Evolutionary conservation across 2,888 invertebrate genomes (phyloP), one percentile per base, ranked within the genome.

Genomic region (Homarus gammarus): DNA sequence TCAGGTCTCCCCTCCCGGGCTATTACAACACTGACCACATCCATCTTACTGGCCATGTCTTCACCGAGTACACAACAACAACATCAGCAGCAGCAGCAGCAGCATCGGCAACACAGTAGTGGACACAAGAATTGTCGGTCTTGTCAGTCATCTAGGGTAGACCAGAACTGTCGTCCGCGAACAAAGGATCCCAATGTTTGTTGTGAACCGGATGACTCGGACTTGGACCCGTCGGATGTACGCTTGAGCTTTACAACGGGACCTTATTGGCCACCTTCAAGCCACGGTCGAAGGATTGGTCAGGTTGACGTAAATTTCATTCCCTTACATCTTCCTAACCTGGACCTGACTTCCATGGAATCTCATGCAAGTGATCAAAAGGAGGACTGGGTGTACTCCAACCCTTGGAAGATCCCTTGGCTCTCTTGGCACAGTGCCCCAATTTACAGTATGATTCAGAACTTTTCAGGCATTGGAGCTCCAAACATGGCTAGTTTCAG

Each of bases 401-500:
- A 84, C 36, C 88, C 84, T 10, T 89, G 88, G 88, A 64, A 77
- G 38, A 73, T 84, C 8, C 88, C 88, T n/a, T 84, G 83, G 88
- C 70, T 84, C 27, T 77, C 84, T 10, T 89, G 84, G 84, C 88
- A 89, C 27, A 64, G 40, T 68, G 79, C 84, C 22, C 84, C 88
- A 8, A 72, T 89, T 12, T 89, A 89, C 70, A 75, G 77, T 49
- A 51, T 75, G 64, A 78, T 89, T 31, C 83, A 78, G 33, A 89
- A 89, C 51, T 89, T 89, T 70, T 84, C 88, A n/a, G 88, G 87
- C 18, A 89, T 89, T 51, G 88, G 88, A n/a, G 88, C 88, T 38
- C 78, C 88, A 77, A 89, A 89, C 18, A 49, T 89, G 51, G 31
- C 40, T 70, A 56, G 88, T 49, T 70, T 61, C 1, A 72, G 38